phyloP scores from a whole-genome alignment of 2,888 invertebrate genomes.

The Platycnemis pennipes region DNA sequence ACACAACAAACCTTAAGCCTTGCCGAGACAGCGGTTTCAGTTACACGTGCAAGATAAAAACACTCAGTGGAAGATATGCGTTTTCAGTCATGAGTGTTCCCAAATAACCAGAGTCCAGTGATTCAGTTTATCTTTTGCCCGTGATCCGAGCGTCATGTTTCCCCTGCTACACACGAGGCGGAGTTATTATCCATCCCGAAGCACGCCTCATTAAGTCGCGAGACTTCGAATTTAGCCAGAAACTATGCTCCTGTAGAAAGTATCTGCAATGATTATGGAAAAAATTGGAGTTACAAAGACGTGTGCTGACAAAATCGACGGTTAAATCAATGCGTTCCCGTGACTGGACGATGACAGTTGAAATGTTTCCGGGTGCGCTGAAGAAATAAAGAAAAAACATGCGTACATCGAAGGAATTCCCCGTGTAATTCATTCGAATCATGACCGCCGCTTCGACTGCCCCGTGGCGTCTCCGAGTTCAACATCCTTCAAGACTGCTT shows the following conservation, averaged over 20 bases:
- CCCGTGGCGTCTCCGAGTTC: neutral
- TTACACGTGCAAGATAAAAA: neutral
- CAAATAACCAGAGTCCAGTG: neutral
- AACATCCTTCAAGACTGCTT: neutral
- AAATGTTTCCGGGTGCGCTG: neutral
- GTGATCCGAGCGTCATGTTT: neutral
- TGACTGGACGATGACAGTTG: neutral
- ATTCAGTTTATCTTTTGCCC: neutral
- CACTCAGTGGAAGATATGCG: neutral
- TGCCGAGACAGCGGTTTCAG: neutral
- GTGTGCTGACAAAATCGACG: neutral
- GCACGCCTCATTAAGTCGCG: too few relatives aligned
- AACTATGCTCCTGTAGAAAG: too few relatives aligned
- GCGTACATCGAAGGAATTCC: neutral
- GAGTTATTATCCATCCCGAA: too few relatives aligned
- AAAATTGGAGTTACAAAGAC: too few relatives aligned
- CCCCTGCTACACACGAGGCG: neutral
- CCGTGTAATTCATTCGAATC: slow-evolving; percentile 2
- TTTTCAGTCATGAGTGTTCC: neutral
- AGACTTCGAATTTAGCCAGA: too few relatives aligned
- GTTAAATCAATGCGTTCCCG: neutral
- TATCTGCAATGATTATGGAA: neutral
- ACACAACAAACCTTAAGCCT: neutral
- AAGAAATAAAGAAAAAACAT: neutral
- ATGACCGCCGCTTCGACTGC: neutral